These are phyloP conservation scores for Apoda limacodes DNA, from an alignment of 2,888 invertebrate species.

Conservation along the genomic window DNA sequence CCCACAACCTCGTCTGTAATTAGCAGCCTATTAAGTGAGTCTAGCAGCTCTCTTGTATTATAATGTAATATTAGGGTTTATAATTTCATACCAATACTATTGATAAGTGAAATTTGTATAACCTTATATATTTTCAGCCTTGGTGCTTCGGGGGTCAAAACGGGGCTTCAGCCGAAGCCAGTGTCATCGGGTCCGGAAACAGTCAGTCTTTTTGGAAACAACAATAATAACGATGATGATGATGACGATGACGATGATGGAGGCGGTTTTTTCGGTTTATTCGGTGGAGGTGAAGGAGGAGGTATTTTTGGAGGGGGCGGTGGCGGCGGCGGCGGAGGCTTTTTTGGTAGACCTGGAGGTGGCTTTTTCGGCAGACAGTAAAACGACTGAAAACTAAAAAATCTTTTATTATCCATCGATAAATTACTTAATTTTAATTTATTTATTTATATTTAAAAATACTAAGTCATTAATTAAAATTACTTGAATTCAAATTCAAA, in stretches of 20 bases:
- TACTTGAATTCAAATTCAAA: too few species aligned
- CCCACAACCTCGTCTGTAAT: too few species aligned
- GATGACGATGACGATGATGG: too few species aligned
- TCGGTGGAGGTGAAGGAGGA: slow-evolving; percentile 12
- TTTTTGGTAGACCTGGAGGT: slow-evolving; percentile 21
- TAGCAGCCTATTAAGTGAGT: too few species aligned
- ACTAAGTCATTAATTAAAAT: too few species aligned
- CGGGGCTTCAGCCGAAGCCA: slow-evolving; percentile 58
- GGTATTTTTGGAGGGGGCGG: slow-evolving; percentile 21
- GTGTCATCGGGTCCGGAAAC: slow-evolving; percentile 49
- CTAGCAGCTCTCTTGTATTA: too few species aligned
- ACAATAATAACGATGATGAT: too few species aligned
- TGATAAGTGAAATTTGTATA: neutral
- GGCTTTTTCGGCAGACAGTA: slow-evolving; percentile 18
- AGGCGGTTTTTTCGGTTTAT: slow-evolving; percentile 31
- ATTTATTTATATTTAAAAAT: too few species aligned
- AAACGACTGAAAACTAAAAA: too few species aligned
- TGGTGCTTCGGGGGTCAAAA: slow-evolving; percentile 51
- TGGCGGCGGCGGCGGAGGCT: slow-evolving; percentile 21
- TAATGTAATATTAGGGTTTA: too few species aligned
- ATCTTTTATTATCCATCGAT: too few species aligned
- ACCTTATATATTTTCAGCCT: slow-evolving; percentile 32
- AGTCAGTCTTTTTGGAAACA: slow-evolving; percentile 45
- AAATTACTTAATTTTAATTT: too few species aligned
- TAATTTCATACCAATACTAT: slow-evolving; percentile 1